Base-by-base conservation (phyloP, 2,797 vertebrate genomes). In the Sebastes hubbsi region DNA sequence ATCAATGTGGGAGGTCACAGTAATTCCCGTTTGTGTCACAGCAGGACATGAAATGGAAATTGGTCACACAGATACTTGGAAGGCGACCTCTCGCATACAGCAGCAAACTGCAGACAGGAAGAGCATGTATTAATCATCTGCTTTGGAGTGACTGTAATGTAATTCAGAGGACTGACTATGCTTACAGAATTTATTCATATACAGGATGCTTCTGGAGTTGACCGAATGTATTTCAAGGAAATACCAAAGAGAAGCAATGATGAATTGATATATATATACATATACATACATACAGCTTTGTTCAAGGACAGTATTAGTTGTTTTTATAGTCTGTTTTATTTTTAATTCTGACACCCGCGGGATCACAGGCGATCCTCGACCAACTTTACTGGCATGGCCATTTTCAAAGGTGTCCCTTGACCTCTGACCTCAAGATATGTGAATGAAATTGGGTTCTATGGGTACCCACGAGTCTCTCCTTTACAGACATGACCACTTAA, bases 1-100 rank as follows among this genome's bases (percentile, higher is more conserved):
- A 95, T 94, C 93, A 89, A 91, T 94, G 88, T 9, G 85, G 84
- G 88, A 93, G 93, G 93, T 93, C 91, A 90, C 79, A 77, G 82
- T 89, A 87, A 94, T 93, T 92, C 87, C 77, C 25, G 29, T 86
- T 80, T 59, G 81, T 88, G 89, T 89, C 87, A 84, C 82, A 67
- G 77, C 54, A 22, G 85, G 90, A 93, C 82, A 79, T 81, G 63
- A 83, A 87, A 88, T 84, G 83, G 82, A 91, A 93, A 94, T 90
- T 84, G 75, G 82, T 89, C 75, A 62, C 76, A 61, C 30, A n/a
- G 69, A 75, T 82, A 78, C 72, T 86, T 68, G 59, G 76, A 64
- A 74, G 71, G 62, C 77, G 62, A 80, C 84, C 79, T 83, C 87
- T 74, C n/a, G 46, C 77, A 42, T 34, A 66, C 77, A 58, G 72